Evolutionary conservation across 2,888 invertebrate species (phyloP).

Genomic region (Ditylenchus weischeri): DNA sequence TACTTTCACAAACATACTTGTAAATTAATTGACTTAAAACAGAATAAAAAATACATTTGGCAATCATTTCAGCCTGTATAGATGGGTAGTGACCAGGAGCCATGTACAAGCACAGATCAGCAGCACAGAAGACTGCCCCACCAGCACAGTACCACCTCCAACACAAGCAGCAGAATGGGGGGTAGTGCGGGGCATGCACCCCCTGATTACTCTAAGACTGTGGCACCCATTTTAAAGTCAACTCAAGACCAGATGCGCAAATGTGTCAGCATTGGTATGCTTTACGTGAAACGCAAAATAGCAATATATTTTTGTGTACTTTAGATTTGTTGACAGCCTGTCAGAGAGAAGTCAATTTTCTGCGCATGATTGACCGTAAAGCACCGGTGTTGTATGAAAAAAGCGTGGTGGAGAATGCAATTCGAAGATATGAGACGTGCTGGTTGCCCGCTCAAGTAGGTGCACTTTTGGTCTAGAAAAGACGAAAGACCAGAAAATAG

Average conservation of each 20-base stretch:
- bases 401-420: constrained; percentile 60
- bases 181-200: no score
- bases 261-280: constrained; percentile 28
- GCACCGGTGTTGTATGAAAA: constrained; percentile 58
- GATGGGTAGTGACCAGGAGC: no score
- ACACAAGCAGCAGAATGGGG: no score
- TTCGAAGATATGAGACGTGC: constrained; percentile 61
- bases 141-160: no score
- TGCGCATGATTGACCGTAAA: constrained; percentile 59
- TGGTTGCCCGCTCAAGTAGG: constrained; percentile 62
- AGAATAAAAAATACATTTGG: no score
- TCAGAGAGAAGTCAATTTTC: constrained; percentile 58
- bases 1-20: no score
- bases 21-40: no score
- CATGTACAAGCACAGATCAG: no score
- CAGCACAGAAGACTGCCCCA: no score
- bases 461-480: no score
- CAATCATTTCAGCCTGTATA: no score
- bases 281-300: neutral
- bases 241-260: constrained; percentile 51
- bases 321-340: constrained; percentile 42
- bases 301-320: no score
- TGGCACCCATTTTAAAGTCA: constrained; percentile 47
- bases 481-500: neutral
- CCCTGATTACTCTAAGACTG: neutral